Percentiles rank a stretch among this genome's conserved stretches.
Evolutionary conservation across 2,888 invertebrate species (phyloP).

Genomic region (Metopia argyrocephala): DNA sequence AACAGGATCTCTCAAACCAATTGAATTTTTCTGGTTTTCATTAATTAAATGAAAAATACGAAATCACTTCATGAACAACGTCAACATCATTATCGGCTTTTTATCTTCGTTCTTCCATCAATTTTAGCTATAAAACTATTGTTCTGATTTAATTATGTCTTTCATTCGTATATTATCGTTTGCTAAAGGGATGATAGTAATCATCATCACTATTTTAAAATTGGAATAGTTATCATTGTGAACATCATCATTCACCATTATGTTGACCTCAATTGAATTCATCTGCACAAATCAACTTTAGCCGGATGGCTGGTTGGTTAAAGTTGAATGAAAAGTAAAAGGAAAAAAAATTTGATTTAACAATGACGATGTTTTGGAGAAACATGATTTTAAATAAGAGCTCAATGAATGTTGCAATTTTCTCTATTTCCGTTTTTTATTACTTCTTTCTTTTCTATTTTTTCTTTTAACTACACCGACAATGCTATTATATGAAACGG

Average conservation of each 20-base stretch:
- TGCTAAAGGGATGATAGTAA: conserved; percentile 17
- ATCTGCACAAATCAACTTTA: conserved; percentile 61
- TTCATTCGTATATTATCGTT: conserved; percentile 28
- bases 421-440: conserved; percentile 51
- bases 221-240: conserved; percentile 3
- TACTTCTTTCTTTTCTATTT: conserved; percentile 29
- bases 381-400: conserved; percentile 47
- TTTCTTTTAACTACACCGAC: not conserved
- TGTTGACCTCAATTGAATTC: conserved; percentile 62
- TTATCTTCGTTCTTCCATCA: not conserved
- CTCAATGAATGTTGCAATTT: conserved; percentile 55
- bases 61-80: conserved; percentile 50
- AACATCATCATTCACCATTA: conserved; percentile 43
- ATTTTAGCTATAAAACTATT: conserved; percentile 34
- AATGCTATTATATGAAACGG: conserved; percentile 12
- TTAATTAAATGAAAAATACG: conserved; percentile 50
- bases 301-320: conserved; percentile 45
- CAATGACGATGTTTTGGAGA: conserved; percentile 39
- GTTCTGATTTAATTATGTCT: conserved; percentile 54
- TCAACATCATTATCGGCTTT: conserved; percentile 7
- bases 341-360: conserved; percentile 41
- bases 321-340: conserved; percentile 28
- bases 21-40: conserved; percentile 28
- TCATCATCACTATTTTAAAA: conserved; percentile 12
- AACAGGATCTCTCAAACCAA: conserved; percentile 42